phyloP scores from a whole-genome alignment of 2,113 vertebrate genomes.

The Pampusana beccarii region DNA sequence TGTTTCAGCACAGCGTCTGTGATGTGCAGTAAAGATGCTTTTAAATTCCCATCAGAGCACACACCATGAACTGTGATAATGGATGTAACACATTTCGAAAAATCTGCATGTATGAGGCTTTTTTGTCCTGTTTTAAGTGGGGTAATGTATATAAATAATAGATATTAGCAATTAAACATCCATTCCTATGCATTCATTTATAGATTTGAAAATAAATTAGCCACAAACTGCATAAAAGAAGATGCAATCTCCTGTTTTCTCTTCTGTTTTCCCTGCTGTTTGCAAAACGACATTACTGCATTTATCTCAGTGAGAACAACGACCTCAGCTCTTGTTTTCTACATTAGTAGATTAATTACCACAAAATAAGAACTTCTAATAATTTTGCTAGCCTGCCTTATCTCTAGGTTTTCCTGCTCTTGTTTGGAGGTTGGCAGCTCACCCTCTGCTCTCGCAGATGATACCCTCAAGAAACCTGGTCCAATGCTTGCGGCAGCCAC shows the following conservation, averaged over 20 bases:
- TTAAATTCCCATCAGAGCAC: conserved; percentile 82
- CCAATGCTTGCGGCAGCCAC: neutral
- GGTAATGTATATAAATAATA: conserved; percentile 80
- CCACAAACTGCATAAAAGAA: conserved; percentile 66
- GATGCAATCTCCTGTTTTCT: conserved; percentile 66
- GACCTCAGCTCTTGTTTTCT: conserved; percentile 65
- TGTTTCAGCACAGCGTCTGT: conserved; percentile 60
- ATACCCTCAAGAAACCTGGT: neutral
- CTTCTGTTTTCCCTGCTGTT: conserved; percentile 73
- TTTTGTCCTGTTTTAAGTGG: conserved; percentile 74
- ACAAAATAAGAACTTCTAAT: conserved; percentile 57
- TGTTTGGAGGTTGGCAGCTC: neutral
- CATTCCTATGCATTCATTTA: conserved; percentile 74
- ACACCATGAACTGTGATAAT: conserved; percentile 82
- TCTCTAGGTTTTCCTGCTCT: conserved; percentile 47
- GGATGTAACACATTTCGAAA: conserved; percentile 74
- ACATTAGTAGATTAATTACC: conserved; percentile 72
- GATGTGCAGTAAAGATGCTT: conserved; percentile 76
- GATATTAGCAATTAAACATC: conserved; percentile 81
- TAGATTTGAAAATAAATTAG: conserved; percentile 81
- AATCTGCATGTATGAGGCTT: conserved; percentile 77
- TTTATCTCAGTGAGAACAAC: conserved; percentile 73
- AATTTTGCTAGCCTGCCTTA: neutral
- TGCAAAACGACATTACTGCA: conserved; percentile 18
- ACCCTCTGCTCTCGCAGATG: neutral